phyloP scores from a whole-genome alignment of 2,797 vertebrate genomes.

The Tapirus indicus region DNA sequence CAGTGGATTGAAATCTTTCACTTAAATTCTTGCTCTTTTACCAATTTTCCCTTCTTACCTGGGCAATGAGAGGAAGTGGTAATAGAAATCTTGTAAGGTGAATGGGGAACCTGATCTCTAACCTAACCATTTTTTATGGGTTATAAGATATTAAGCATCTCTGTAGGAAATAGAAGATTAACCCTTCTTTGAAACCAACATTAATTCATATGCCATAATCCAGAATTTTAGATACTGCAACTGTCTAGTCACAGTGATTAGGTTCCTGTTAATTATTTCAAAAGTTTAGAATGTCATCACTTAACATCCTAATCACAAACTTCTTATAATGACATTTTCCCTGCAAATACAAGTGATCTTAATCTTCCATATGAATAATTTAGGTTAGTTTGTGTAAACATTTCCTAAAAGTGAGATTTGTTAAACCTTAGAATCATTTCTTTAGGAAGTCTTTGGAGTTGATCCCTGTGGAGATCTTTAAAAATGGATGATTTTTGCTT shows the following conservation, averaged over 20 bases:
- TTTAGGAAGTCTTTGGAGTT: not conserved
- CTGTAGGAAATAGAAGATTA: not conserved
- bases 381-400: not conserved
- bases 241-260: not conserved
- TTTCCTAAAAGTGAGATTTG: not conserved
- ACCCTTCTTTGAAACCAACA: not conserved
- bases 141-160: not conserved
- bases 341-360: slow-evolving; percentile 4
- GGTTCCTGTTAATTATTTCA: not conserved
- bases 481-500: not conserved
- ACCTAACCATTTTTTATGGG: not conserved
- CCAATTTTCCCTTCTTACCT: not conserved
- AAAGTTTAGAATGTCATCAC: not conserved
- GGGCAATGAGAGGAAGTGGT: not conserved
- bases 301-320: not conserved
- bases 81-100: not conserved
- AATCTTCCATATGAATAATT: not conserved
- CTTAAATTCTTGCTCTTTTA: not conserved
- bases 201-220: not conserved
- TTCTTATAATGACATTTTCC: slow-evolving; percentile 1
- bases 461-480: not conserved
- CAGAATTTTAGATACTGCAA: not conserved
- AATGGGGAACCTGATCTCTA: not conserved
- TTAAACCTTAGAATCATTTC: not conserved
- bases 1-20: not conserved